Percentiles rank a stretch among this genome's conserved stretches.
Conservation (phyloP, 1,140 invertebrate genomes). For the Drosophila novamexicana region DNA sequence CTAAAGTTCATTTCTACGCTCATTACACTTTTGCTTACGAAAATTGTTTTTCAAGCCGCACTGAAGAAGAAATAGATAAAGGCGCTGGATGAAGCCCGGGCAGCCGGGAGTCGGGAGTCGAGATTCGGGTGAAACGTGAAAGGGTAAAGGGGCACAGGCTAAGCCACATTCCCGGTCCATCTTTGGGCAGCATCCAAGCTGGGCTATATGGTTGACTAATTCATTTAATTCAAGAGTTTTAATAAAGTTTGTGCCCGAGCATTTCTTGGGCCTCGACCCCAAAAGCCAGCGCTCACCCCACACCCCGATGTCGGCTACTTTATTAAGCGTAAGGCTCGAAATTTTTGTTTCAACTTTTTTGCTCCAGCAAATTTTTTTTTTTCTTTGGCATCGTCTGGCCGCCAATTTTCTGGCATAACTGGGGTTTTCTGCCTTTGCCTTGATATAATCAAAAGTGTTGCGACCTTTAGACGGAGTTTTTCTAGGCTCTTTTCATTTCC, state of each 20-base stretch:
- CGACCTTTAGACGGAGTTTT: constrained; percentile 50
- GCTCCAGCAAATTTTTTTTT: constrained; percentile 1
- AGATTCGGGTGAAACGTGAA: neutral
- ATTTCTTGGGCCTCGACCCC: constrained; percentile 58
- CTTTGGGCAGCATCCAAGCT: constrained; percentile 47
- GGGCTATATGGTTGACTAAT: constrained; percentile 80
- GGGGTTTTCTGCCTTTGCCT: constrained; percentile 49
- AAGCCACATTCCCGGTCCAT: constrained; percentile 56
- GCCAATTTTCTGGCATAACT: constrained; percentile 47
- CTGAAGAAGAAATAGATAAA: constrained; percentile 69
- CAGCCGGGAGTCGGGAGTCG: neutral
- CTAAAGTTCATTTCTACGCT: constrained; percentile 81
- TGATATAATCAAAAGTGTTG: constrained; percentile 80
- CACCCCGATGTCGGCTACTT: constrained; percentile 55
- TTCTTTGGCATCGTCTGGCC: constrained; percentile 48
- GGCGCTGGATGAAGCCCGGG: constrained; percentile 31
- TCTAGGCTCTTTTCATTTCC: constrained; percentile 34
- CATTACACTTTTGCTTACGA: constrained; percentile 82
- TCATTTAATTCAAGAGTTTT: constrained; percentile 83
- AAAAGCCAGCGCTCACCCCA: constrained; percentile 30
- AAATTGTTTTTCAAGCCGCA: constrained; percentile 81
- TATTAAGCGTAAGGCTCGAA: constrained; percentile 76
- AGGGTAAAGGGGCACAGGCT: constrained; percentile 27
- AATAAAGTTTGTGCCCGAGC: constrained; percentile 77
- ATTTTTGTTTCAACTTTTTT: constrained; percentile 60